phyloP scores from a whole-genome alignment of 2,888 invertebrate genomes.

The Pterobdella sp. region DNA sequence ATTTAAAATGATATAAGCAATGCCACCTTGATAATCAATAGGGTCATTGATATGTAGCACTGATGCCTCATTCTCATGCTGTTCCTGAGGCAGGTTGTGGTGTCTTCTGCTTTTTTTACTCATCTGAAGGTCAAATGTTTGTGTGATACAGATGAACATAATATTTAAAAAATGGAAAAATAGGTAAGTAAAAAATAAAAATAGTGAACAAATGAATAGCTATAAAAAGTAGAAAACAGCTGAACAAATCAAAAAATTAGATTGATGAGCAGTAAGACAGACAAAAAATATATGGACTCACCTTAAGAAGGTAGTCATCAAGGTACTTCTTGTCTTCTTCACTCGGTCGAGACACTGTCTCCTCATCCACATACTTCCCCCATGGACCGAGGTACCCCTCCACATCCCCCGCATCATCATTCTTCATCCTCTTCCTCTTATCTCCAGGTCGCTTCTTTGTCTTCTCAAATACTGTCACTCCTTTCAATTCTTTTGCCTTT shows the following conservation, averaged over 20 bases:
- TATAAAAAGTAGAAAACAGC: too few relatives aligned
- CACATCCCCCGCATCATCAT: conserved; percentile 81
- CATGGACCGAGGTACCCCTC: conserved; percentile 94
- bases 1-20: not conserved
- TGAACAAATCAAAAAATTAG: not conserved
- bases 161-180: not conserved
- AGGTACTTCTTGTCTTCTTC: conserved; percentile 80
- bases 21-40: conserved; percentile 71
- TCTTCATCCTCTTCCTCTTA: conserved; percentile 68
- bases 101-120: not conserved
- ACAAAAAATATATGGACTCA: too few relatives aligned
- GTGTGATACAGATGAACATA: too few relatives aligned
- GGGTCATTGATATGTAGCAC: conserved; percentile 68
- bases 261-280: not conserved
- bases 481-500: not conserved
- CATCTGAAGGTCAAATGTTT: not conserved
- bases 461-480: conserved; percentile 69
- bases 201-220: not conserved
- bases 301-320: conserved; percentile 79
- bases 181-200: too few relatives aligned
- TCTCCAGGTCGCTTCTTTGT: conserved; percentile 57
- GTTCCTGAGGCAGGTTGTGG: not conserved
- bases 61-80: conserved; percentile 26
- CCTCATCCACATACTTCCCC: conserved; percentile 65
- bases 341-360: not conserved